These are phyloP conservation scores for Clarias platycephalus DNA, from an alignment of 2,797 vertebrate species.

Conservation along the genomic window DNA sequence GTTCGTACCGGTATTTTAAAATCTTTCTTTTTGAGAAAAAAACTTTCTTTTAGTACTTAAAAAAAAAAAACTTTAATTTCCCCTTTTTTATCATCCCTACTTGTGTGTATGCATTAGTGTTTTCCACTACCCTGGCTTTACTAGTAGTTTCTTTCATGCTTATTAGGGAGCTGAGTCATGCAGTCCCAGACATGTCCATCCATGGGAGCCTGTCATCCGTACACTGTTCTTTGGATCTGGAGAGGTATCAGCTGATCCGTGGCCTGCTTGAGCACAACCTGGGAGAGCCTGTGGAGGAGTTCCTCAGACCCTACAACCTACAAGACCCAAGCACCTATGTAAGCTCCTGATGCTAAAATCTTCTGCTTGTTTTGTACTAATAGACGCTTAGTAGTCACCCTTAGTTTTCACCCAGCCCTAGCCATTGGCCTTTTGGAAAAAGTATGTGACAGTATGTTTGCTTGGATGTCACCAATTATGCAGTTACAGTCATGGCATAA, in stretches of 20 bases:
- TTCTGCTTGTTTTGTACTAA: background rate
- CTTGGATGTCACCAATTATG: background rate
- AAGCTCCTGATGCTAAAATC: conserved; percentile 62
- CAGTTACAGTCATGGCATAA: background rate
- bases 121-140: conserved; percentile 5
- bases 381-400: background rate
- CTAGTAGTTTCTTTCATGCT: conserved; percentile 17
- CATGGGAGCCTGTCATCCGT: conserved; percentile 92
- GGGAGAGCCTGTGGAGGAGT: conserved; percentile 92
- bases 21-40: background rate
- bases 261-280: conserved; percentile 93
- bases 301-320: conserved; percentile 90
- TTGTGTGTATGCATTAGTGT: background rate
- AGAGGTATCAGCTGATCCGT: conserved; percentile 88
- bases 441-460: background rate
- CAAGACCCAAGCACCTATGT: conserved; percentile 93
- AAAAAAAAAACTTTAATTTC: background rate
- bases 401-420: background rate
- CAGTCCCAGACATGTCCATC: conserved; percentile 88
- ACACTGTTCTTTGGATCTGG: conserved; percentile 89
- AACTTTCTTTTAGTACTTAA: no score
- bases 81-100: background rate
- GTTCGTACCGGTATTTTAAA: background rate
- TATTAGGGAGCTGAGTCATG: conserved; percentile 87
- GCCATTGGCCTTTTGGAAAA: background rate